Evolutionary conservation across 2,113 vertebrate species (phyloP).

Genomic region (Menidia beryllina): DNA sequence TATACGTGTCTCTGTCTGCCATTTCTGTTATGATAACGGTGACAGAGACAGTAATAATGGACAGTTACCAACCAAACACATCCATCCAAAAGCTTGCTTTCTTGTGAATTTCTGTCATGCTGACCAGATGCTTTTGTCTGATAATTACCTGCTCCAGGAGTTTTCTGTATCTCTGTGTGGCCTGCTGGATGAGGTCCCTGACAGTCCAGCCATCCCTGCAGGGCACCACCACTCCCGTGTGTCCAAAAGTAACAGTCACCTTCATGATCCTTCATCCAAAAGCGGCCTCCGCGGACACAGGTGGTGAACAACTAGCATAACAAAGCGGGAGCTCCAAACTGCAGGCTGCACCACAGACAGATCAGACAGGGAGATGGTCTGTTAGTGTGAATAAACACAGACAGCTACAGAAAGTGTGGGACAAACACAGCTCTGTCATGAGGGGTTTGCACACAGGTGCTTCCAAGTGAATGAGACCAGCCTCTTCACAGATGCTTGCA

Average conservation of each 20-base stretch:
- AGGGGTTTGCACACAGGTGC: background rate
- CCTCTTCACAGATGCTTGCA: background rate
- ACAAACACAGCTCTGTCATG: background rate
- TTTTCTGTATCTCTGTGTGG: constrained; percentile 92
- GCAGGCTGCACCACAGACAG: background rate
- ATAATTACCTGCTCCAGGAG: constrained; percentile 88
- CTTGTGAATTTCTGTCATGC: too few species aligned
- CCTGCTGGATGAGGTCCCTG: constrained; percentile 91
- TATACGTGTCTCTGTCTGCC: background rate
- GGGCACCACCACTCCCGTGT: constrained; percentile 92
- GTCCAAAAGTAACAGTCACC: constrained; percentile 93
- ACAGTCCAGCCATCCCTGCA: constrained; percentile 94
- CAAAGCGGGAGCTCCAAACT: constrained; percentile 2
- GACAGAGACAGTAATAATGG: too few species aligned
- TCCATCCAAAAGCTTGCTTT: too few species aligned
- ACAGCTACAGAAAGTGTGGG: background rate
- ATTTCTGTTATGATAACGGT: too few species aligned
- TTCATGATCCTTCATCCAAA: constrained; percentile 86
- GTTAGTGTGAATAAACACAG: background rate
- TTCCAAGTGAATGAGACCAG: constrained; percentile 3
- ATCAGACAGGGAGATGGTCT: constrained; percentile 4
- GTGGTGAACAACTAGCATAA: background rate
- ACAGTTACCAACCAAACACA: too few species aligned
- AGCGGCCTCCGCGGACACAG: constrained; percentile 6
- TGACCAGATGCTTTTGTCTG: background rate